phyloP scores from a whole-genome alignment of 2,113 vertebrate species.

The Xiphophorus maculatus region DNA sequence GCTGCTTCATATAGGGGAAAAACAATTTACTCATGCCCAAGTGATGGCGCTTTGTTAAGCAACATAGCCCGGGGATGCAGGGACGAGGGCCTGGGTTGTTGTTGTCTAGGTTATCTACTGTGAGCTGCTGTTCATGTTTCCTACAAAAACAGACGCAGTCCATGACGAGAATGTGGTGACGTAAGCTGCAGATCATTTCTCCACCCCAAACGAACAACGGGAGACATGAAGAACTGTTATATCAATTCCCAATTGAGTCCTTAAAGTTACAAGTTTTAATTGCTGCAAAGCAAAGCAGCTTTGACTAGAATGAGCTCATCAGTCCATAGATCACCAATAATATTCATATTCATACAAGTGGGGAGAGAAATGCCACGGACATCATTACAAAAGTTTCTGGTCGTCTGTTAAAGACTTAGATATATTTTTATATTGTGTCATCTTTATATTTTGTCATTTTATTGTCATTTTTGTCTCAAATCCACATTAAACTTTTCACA shows the following conservation, averaged over 20 bases:
- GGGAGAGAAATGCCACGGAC: neutral
- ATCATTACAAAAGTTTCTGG: neutral
- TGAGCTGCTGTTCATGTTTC: neutral
- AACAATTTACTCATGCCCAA: slow-evolving; percentile 49
- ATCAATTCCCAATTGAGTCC: neutral
- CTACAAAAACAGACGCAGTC: neutral
- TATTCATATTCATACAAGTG: neutral
- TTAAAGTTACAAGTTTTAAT: neutral
- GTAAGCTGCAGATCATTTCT: neutral
- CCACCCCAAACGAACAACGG: neutral
- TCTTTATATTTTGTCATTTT: too few species aligned
- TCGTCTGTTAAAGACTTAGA: too few species aligned
- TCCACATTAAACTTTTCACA: too few species aligned
- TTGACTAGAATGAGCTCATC: neutral
- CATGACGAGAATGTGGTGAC: neutral
- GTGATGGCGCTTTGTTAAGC: slow-evolving; percentile 8
- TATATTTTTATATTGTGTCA: neutral
- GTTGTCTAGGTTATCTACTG: slow-evolving; percentile 22
- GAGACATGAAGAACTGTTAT: neutral
- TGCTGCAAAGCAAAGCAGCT: too few species aligned
- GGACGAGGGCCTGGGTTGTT: slow-evolving; percentile 1
- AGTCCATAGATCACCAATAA: neutral
- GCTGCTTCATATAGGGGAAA: slow-evolving; percentile 33
- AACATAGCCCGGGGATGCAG: slow-evolving; percentile 14
- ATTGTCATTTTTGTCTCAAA: neutral